Evolutionary conservation across 1,140 invertebrate species (phyloP).

Genomic region (Penaeus vannamei): DNA sequence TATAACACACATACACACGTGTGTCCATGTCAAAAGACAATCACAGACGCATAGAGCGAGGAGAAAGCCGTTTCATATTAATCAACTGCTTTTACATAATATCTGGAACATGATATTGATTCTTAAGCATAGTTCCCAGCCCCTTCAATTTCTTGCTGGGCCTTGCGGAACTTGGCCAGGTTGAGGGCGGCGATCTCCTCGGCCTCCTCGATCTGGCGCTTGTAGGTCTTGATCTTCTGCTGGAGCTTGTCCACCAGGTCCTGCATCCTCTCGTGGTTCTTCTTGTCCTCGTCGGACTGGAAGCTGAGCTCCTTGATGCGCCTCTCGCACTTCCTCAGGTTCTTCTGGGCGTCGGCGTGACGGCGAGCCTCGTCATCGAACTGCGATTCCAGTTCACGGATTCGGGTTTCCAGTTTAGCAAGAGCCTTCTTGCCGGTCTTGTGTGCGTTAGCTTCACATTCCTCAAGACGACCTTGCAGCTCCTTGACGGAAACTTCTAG

Average conservation of each 20-base stretch:
- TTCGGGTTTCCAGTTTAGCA: conserved; percentile 74
- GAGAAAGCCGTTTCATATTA: too few species aligned
- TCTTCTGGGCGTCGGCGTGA: conserved; percentile 79
- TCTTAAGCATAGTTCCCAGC: too few species aligned
- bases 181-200: conserved; percentile 32
- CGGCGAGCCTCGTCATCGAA: conserved; percentile 89
- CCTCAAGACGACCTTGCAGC: conserved; percentile 75
- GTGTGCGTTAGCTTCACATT: conserved; percentile 75
- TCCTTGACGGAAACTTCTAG: conserved; percentile 70
- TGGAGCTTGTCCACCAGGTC: conserved; percentile 73
- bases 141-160: conserved; percentile 76
- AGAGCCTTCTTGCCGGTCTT: conserved; percentile 77
- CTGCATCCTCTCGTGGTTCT: conserved; percentile 75
- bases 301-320: conserved; percentile 62
- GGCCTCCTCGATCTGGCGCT: conserved; percentile 34
- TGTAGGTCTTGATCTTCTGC: conserved; percentile 35
- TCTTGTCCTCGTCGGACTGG: conserved; percentile 77
- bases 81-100: too few species aligned
- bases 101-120: too few species aligned
- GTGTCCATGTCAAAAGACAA: too few species aligned
- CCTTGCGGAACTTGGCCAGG: conserved; percentile 12
- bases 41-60: too few species aligned
- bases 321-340: conserved; percentile 29
- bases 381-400: conserved; percentile 74
- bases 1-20: too few species aligned